phyloP scores from a whole-genome alignment of 2,888 invertebrate genomes.

The Eubasilissa splendida region DNA sequence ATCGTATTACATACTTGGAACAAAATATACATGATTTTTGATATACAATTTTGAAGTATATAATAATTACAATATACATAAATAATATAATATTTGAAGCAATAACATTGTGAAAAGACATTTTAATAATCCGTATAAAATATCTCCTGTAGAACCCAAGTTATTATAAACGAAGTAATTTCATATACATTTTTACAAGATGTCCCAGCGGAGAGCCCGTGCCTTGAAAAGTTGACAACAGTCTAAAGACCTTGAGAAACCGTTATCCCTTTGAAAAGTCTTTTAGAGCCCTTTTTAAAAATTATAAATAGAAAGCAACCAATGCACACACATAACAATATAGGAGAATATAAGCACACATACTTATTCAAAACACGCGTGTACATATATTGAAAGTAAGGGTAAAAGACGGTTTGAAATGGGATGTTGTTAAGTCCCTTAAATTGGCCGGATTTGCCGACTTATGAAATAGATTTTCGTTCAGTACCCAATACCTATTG shows the following conservation, averaged over 20 bases:
- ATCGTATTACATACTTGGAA: too few species aligned
- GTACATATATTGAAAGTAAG: neutral
- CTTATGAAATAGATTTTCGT: conserved; percentile 17
- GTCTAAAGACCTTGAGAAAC: conserved; percentile 15
- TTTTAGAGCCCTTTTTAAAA: conserved; percentile 41
- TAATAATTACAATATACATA: too few species aligned
- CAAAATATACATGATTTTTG: too few species aligned
- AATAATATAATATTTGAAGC: too few species aligned
- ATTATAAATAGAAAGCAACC: conserved; percentile 40
- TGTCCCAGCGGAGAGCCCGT: neutral
- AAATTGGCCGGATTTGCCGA: neutral
- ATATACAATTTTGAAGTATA: too few species aligned
- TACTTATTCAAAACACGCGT: neutral
- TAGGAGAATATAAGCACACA: neutral
- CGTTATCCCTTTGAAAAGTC: conserved; percentile 43
- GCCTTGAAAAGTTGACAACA: neutral
- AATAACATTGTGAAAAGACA: too few species aligned
- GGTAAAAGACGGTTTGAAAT: neutral
- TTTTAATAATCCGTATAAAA: too few species aligned
- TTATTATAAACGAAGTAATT: too few species aligned
- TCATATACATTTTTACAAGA: too few species aligned
- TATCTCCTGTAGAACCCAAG: too few species aligned
- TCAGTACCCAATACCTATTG: neutral
- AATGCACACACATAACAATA: conserved; percentile 3
- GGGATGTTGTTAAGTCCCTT: conserved; percentile 19